A percentile compares a stretch with the other conserved stretches of the same genome.
Evolutionary conservation across 1,140 invertebrate genomes (phyloP).

Genomic region (Streblospio benedicti): DNA sequence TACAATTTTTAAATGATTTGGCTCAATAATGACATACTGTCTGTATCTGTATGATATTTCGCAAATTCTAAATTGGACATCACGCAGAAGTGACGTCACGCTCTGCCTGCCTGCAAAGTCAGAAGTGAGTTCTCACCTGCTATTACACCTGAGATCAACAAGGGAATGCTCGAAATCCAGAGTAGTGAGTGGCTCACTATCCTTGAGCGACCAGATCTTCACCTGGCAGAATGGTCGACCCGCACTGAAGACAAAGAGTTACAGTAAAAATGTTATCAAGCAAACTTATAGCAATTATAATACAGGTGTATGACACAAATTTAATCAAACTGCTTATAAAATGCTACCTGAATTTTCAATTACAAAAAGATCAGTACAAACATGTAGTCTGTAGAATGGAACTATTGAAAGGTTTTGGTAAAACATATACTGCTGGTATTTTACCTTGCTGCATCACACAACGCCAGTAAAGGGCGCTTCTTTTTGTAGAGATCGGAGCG

Average conservation of each 20-base stretch:
- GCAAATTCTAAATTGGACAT: too few relatives aligned
- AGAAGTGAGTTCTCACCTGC: constrained; percentile 34
- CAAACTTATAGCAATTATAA: not conserved
- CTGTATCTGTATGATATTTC: too few relatives aligned
- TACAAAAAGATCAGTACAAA: too few relatives aligned
- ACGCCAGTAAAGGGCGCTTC: constrained; percentile 75
- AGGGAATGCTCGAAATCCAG: constrained; percentile 88
- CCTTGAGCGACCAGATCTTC: constrained; percentile 79
- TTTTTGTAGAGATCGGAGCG: constrained; percentile 52
- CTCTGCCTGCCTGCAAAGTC: not conserved
- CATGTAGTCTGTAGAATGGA: too few relatives aligned
- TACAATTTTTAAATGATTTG: too few relatives aligned
- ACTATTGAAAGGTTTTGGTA: too few relatives aligned
- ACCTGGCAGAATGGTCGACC: constrained; percentile 76
- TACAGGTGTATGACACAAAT: too few relatives aligned
- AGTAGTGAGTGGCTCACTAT: constrained; percentile 70
- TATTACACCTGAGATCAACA: constrained; percentile 74
- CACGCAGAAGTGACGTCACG: too few relatives aligned
- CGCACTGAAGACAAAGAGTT: constrained; percentile 48
- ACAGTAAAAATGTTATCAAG: not conserved
- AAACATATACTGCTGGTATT: too few relatives aligned
- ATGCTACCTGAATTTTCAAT: too few relatives aligned
- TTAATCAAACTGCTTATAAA: too few relatives aligned
- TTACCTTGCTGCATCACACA: constrained; percentile 67
- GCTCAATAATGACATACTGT: too few relatives aligned